phyloP scores from a whole-genome alignment of 2,113 vertebrate genomes.

The Oplegnathus fasciatus region DNA sequence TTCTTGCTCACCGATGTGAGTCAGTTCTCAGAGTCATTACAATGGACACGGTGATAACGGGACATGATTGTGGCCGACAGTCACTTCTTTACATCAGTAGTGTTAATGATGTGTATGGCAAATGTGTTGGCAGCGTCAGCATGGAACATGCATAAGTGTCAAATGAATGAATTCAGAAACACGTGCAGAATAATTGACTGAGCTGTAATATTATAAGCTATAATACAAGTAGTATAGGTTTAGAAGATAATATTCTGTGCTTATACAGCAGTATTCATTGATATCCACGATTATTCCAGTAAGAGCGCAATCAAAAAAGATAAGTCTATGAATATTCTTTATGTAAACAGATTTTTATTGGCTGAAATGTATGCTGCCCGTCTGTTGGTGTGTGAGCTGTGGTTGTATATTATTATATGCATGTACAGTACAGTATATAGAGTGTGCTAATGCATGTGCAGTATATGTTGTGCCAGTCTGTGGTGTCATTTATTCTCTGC shows the following conservation, averaged over 20 bases:
- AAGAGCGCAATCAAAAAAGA: not conserved
- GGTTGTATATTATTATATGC: not conserved
- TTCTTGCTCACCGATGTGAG: not conserved
- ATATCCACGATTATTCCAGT: not conserved
- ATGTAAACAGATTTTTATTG: not conserved
- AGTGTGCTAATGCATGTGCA: not conserved
- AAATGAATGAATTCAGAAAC: not conserved
- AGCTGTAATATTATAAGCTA: not conserved
- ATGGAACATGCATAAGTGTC: too few relatives aligned
- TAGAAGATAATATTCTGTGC: not conserved
- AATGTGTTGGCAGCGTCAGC: not conserved
- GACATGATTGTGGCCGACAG: slow-evolving; percentile 8
- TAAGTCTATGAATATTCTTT: not conserved
- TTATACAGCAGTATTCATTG: not conserved
- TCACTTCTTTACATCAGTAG: slow-evolving; percentile 5
- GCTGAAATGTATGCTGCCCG: not conserved
- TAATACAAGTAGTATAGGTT: not conserved
- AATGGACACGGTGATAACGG: slow-evolving; percentile 13
- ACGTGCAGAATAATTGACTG: not conserved
- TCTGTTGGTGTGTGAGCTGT: not conserved
- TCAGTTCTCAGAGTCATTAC: slow-evolving; percentile 3
- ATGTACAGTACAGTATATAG: not conserved
- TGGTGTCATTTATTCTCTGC: not conserved
- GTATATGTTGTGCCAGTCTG: not conserved
- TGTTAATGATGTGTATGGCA: not conserved